Evolutionary conservation across 2,888 invertebrate genomes (phyloP).

Genomic region (Drosophila pegasa): DNA sequence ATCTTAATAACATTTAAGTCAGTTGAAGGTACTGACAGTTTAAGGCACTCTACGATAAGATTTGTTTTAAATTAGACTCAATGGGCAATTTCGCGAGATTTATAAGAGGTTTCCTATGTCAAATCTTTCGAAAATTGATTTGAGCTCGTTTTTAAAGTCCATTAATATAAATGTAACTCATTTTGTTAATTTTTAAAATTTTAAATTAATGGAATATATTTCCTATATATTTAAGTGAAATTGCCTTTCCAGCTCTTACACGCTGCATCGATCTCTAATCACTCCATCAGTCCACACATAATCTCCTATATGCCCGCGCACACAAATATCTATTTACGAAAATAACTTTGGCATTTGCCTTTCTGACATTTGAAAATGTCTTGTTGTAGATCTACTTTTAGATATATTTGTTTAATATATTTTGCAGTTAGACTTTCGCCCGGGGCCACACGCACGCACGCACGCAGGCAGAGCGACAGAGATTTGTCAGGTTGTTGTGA

Average conservation of each 20-base stretch:
- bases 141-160: no score
- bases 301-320: neutral
- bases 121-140: no score
- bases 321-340: neutral
- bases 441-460: slow-evolving; percentile 5
- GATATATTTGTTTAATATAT: neutral
- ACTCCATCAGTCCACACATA: neutral
- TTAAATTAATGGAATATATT: no score
- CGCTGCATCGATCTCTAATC: neutral
- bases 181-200: no score
- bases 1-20: no score
- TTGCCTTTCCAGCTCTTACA: neutral
- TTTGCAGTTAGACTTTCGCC: slow-evolving; percentile 12
- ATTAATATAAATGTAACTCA: no score
- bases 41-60: no score
- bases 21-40: no score
- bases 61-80: no score
- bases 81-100: no score
- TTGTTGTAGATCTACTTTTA: slow-evolving; percentile 11
- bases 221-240: no score
- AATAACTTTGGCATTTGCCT: slow-evolving; percentile 6
- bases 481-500: neutral
- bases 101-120: no score
- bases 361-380: slow-evolving; percentile 5
- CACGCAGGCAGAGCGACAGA: neutral